Base-by-base conservation (phyloP, 1,140 invertebrate species). In the Apis laboriosa region DNA sequence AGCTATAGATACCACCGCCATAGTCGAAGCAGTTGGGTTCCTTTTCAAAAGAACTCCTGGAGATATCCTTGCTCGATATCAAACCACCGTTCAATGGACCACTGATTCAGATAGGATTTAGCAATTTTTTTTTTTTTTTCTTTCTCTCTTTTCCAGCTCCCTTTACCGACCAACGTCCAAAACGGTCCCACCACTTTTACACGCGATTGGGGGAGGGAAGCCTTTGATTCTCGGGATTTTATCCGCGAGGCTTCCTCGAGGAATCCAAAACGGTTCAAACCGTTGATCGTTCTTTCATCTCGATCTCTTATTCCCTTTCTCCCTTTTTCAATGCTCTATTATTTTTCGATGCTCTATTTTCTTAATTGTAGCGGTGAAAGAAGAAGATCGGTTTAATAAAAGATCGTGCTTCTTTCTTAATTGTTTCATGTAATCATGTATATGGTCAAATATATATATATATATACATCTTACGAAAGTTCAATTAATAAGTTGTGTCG, bases 101-200 rank as follows among this genome's bases (percentile, higher is more conserved):
- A 80, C 67, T 84, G 85, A 90, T 84, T 90, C 90, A 83, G 89
- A 91, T 91, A 87, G 86, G 90, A 92, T 93, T 92, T 90, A 80
- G 84, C 87, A 88, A 90, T 91, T 91, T 92, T 91, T 84, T 83
- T 79, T 83, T 79, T 24, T 5, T 12, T 13, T 7, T 63, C 3
- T 56, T 17, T 55, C 15, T 17, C 17, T 12, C 53, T 55, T 55
- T 34, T 76, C 71, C 72, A 34, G 61, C 12, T 15, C 21, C 34
- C 66, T 73, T 76, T 56, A 24, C 21, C 9, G 75, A 34, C 61
- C 66, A 28, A 63, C 43, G 81, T 87, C 68, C 77, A 55, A 86
- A 86, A 71, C 67, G 77, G 58, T 80, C 76, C 28, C 56, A 61
- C 34, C 61, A 76, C 58, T 75, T 80, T 34, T 67, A 51, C 56